A percentile compares a stretch with the other conserved stretches of the same genome.
These are phyloP conservation scores for Anoplius nigerrimus DNA, from an alignment of 2,888 invertebrate genomes.

Conservation along the genomic window DNA sequence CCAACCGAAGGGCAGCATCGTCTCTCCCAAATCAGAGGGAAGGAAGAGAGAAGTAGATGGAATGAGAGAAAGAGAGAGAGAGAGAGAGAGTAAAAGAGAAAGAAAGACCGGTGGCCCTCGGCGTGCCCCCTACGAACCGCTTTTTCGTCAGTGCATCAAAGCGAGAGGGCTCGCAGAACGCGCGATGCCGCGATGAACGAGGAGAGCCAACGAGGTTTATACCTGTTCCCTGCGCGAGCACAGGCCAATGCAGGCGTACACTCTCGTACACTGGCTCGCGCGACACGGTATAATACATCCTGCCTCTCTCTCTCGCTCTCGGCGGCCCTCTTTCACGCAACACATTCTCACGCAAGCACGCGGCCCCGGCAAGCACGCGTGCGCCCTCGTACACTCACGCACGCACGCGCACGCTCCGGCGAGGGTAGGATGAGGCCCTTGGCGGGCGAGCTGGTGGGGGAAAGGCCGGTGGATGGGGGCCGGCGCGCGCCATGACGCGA, in stretches of 20 bases:
- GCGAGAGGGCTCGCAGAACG: slow-evolving; percentile 40
- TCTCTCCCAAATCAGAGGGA: no score
- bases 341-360: slow-evolving; percentile 42
- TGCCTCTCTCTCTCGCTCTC: slow-evolving; percentile 32
- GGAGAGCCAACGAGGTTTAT: slow-evolving; percentile 41
- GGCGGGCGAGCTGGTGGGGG: slow-evolving; percentile 28
- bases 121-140: slow-evolving; percentile 37
- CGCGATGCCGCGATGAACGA: slow-evolving; percentile 28
- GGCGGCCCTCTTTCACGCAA: slow-evolving; percentile 27
- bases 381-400: slow-evolving; percentile 40
- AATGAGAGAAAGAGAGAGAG: no score
- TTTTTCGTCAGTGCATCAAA: slow-evolving; percentile 49
- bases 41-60: no score
- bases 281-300: slow-evolving; percentile 25
- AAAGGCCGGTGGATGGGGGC: slow-evolving; percentile 56
- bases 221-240: slow-evolving; percentile 60
- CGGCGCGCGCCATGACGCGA: slow-evolving; percentile 71
- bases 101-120: slow-evolving; percentile 39
- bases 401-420: slow-evolving; percentile 39
- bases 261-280: slow-evolving; percentile 25
- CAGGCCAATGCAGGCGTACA: slow-evolving; percentile 11
- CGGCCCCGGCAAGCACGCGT: slow-evolving; percentile 52
- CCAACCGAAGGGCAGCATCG: no score
- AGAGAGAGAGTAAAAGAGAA: no score
- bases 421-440: slow-evolving; percentile 38